Evolutionary conservation across 1,140 invertebrate genomes (phyloP), one percentile per base, ranked within the genome.

Genomic region (Trichonephila clavata): DNA sequence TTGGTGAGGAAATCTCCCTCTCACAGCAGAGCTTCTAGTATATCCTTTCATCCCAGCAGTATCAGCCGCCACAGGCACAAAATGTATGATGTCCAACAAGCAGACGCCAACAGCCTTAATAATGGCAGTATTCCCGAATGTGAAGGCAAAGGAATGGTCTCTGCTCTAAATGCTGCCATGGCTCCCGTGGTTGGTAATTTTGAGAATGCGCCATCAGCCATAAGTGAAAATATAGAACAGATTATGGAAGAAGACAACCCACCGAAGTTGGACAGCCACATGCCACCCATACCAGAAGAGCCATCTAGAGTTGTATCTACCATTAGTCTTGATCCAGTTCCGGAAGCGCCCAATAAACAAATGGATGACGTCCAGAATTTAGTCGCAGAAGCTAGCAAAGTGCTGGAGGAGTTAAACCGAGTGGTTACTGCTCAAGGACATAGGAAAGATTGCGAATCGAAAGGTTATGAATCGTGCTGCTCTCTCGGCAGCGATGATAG

Each of bases 241-340:
- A 59, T 59, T 5, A 60, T 24, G 13, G 57, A 84, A 4, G 71
- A 27, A 1, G 81, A 83, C 18, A 43, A 24, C 2, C 32, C 18
- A 4, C 81, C 50, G 50, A 50, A 50, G 50, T 10, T 59, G n/a
- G 18, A 61, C 18, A 13, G 14, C n/a, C 71, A 87, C 77, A 90
- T 94, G 93, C 86, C 93, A 14, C 87, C 93, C 14, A 94, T 94
- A 6, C 93, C 93, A 57, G 93, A 94, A 90, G 93, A 94, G 68
- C 93, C 93, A 1, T 77, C 71, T 20, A 65, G 93, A n/a, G 43
- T 68, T 3, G 60, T 84, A 8, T 94, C 93, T 59, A 61, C 81
- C 13, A 16, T 81, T 8, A 93, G 63, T 27, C 18, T 88, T 7
- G 92, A 81, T 4, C 60, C 68, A 8, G 57, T 18, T 59, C 20